Conservation (phyloP, 2,888 invertebrate genomes). For the Noctua janthina region DNA sequence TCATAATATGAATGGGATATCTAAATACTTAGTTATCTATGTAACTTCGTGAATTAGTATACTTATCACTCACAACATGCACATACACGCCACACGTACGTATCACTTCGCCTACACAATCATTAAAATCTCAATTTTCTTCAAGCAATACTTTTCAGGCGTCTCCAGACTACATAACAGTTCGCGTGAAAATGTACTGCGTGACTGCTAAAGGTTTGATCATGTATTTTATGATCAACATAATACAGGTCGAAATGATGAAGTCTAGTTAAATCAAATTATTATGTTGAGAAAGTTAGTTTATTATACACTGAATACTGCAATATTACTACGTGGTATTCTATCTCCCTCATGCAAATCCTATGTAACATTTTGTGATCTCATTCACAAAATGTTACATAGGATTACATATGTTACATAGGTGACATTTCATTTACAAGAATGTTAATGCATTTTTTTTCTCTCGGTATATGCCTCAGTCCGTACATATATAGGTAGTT, state of each 20-base stretch:
- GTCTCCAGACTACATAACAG: neutral
- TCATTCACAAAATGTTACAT: too few relatives aligned
- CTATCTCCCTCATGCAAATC: neutral
- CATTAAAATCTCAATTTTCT: constrained; percentile 10
- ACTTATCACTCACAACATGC: constrained; percentile 18
- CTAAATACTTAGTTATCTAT: constrained; percentile 21
- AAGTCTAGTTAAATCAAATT: constrained; percentile 46
- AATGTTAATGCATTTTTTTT: constrained; percentile 11
- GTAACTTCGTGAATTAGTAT: constrained; percentile 29
- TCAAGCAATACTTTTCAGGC: constrained; percentile 18
- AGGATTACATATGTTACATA: too few relatives aligned
- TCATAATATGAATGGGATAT: constrained; percentile 26
- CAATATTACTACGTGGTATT: constrained; percentile 23
- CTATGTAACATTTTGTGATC: constrained; percentile 10
- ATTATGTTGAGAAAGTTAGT: constrained; percentile 55
- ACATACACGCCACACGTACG: constrained; percentile 28
- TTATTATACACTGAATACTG: constrained; percentile 51
- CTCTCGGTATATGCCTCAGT: constrained; percentile 16
- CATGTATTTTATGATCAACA: constrained; percentile 45
- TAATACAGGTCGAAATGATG: constrained; percentile 30
- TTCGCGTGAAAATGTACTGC: constrained; percentile 16
- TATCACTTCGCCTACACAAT: constrained; percentile 5
- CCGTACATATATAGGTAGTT: constrained; percentile 26
- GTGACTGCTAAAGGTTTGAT: constrained; percentile 12
- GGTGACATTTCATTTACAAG: neutral